These are phyloP conservation scores for Papilio machaon DNA, from an alignment of 1,140 invertebrate species.

Conservation along the genomic window DNA sequence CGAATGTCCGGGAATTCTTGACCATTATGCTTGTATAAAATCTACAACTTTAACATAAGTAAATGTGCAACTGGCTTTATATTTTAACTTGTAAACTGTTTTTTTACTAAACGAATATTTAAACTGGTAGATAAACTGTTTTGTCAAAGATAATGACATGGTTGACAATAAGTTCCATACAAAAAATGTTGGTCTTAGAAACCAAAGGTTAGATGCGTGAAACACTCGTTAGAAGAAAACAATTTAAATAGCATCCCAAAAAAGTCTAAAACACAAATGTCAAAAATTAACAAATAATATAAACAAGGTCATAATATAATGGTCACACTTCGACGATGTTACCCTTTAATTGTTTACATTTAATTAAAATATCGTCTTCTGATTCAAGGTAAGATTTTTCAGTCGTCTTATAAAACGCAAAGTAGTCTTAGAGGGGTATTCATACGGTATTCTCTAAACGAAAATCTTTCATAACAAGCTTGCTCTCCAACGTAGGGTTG, in stretches of 20 bases:
- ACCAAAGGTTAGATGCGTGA: too few relatives aligned
- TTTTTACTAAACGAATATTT: neutral
- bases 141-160: too few relatives aligned
- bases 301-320: too few relatives aligned
- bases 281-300: too few relatives aligned
- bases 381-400: neutral
- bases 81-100: neutral
- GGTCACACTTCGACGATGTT: too few relatives aligned
- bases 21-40: slow-evolving; percentile 6
- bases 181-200: too few relatives aligned
- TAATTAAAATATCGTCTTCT: neutral
- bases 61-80: neutral
- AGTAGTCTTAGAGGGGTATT: neutral
- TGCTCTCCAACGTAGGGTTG: neutral
- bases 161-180: too few relatives aligned
- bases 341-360: neutral
- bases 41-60: neutral
- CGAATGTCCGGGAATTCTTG: neutral
- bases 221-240: too few relatives aligned
- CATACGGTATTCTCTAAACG: neutral
- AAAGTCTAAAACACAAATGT: too few relatives aligned
- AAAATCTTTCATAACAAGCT: slow-evolving; percentile 17
- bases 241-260: too few relatives aligned
- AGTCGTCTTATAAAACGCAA: neutral
- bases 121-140: too few relatives aligned